Conservation (phyloP, 2,113 vertebrate species). For the Tringa solitaria region DNA sequence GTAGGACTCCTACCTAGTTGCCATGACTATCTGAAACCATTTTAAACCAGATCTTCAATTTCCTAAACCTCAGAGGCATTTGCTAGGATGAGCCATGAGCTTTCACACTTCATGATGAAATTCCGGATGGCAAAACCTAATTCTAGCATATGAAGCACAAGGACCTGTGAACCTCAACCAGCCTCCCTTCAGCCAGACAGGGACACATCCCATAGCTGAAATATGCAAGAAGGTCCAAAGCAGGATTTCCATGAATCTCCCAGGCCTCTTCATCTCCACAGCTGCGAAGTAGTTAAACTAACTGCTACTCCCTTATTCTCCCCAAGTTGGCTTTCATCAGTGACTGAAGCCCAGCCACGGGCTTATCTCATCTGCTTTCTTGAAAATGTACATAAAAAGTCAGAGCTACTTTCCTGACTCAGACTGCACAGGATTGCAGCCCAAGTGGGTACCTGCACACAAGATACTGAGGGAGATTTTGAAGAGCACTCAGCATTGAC, state of each 20-base stretch:
- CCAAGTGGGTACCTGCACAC: accelerated
- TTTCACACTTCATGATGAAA: neutral
- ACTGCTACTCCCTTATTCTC: neutral
- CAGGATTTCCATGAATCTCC: neutral
- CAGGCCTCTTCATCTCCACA: neutral
- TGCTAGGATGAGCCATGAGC: neutral
- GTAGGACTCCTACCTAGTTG: neutral
- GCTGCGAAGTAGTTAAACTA: neutral
- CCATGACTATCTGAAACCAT: neutral
- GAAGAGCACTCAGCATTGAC: neutral
- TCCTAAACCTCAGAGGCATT: neutral
- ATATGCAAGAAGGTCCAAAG: neutral
- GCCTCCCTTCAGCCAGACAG: neutral
- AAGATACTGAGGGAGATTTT: neutral
- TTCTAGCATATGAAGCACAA: neutral
- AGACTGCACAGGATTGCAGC: neutral
- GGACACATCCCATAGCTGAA: neutral
- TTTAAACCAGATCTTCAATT: neutral
- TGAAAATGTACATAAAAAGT: neutral
- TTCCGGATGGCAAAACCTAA: neutral
- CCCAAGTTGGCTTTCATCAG: neutral
- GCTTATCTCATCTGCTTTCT: neutral
- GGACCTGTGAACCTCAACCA: neutral
- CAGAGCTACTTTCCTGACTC: neutral
- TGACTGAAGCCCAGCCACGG: neutral